Conservation (phyloP, 1,140 invertebrate genomes). For the Drosophila pachea region DNA sequence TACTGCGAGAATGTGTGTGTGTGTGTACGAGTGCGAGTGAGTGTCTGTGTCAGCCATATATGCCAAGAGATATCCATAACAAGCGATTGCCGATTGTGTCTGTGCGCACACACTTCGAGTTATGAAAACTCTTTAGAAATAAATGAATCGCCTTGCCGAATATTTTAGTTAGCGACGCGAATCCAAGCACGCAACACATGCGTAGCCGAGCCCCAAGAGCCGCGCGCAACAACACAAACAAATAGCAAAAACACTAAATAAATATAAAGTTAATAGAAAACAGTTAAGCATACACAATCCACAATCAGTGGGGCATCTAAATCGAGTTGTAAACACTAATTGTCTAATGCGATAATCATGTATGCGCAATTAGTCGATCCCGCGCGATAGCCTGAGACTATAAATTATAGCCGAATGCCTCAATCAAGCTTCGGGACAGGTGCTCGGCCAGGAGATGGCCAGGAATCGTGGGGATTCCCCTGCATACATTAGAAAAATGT, state of each 20-base stretch:
- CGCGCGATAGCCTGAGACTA: too few species aligned
- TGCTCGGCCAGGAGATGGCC: too few species aligned
- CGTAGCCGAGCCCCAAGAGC: slow-evolving; percentile 25
- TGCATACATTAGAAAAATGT: too few species aligned
- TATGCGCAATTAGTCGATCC: neutral
- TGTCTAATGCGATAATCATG: neutral
- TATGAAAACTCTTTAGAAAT: slow-evolving; percentile 50
- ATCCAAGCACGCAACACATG: slow-evolving; percentile 48
- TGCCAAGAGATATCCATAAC: slow-evolving; percentile 32
- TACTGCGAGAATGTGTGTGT: neutral
- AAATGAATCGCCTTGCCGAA: slow-evolving; percentile 51
- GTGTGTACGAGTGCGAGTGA: neutral
- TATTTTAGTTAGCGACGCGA: slow-evolving; percentile 44
- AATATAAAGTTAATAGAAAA: neutral
- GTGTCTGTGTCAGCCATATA: slow-evolving; percentile 18
- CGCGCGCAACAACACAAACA: slow-evolving; percentile 6
- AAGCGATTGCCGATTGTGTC: slow-evolving; percentile 36
- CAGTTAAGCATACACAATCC: neutral
- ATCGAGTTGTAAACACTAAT: neutral
- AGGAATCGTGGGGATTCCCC: too few species aligned
- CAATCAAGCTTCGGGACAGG: too few species aligned
- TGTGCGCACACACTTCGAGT: slow-evolving; percentile 27
- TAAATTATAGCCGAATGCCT: neutral
- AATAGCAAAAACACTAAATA: too few species aligned
- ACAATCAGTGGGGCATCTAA: neutral